These are phyloP conservation scores for Sinonovacula constricta DNA, from an alignment of 1,140 invertebrate species.

Conservation along the genomic window DNA sequence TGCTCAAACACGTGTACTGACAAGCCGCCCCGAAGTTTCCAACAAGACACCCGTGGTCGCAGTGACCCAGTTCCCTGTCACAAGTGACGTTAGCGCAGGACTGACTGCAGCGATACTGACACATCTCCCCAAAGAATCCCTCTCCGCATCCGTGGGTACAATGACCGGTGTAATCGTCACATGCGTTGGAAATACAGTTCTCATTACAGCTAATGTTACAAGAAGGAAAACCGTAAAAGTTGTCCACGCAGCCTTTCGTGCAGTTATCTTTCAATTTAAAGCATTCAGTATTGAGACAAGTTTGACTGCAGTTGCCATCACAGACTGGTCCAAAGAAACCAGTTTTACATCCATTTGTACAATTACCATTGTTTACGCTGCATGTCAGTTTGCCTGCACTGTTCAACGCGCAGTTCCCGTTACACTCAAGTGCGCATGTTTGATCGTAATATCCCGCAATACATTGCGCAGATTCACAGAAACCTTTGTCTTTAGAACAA, in stretches of 20 bases:
- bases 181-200: constrained; percentile 16
- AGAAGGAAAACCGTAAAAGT: constrained; percentile 22
- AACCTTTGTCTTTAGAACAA: constrained; percentile 16
- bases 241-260: constrained; percentile 18
- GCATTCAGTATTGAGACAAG: constrained; percentile 12
- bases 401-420: background rate
- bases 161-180: constrained; percentile 14
- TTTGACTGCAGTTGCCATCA: background rate
- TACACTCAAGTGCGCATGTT: constrained; percentile 5
- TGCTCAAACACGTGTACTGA: background rate
- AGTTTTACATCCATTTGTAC: constrained; percentile 10
- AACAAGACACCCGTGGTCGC: constrained; percentile 11
- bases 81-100: constrained; percentile 17
- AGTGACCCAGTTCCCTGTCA: constrained; percentile 8
- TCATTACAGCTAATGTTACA: constrained; percentile 20
- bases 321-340: constrained; percentile 22
- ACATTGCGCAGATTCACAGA: constrained; percentile 19
- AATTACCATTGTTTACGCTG: constrained; percentile 7
- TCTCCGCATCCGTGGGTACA: constrained; percentile 24
- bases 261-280: constrained; percentile 15
- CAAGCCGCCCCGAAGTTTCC: constrained; percentile 19
- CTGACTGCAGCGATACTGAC: constrained; percentile 10
- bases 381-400: background rate
- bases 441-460: constrained; percentile 17
- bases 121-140: constrained; percentile 11